Base-by-base conservation (phyloP, 2,888 invertebrate species). In the Lasiommata megera region DNA sequence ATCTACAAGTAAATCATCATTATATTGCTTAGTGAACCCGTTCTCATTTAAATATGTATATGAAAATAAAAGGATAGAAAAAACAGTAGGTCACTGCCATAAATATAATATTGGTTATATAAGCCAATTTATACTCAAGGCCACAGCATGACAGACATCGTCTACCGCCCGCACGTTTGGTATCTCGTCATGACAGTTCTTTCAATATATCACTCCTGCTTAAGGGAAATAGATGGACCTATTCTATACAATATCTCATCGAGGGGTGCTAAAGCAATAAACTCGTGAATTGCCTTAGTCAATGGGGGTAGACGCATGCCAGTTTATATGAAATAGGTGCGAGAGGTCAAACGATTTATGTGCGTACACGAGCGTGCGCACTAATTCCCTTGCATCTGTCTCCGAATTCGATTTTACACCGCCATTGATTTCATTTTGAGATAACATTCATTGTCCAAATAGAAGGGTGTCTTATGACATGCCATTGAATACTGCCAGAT, bases 281-380 rank as follows among this genome's bases (percentile, higher is more conserved):
- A 23, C 51, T 52, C 50, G 51, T 55, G 48, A 48, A 51, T 57
- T 44, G 53, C 38, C 46, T 54, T 46, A 16, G 51, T 59, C 40
- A 53, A 61, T 58, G 55, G 50, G 60, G 59, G 54, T 31, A 46
- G 50, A 29, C 31, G 71, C 71, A 67, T 62, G 64, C 65, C 12
- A 7, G 61, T 43, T 38, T 47, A 69, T 67, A 63, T 62, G 61
- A 67, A 73, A 72, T 76, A 73, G n/a, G n/a, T n/a, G n/a, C 67
- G 70, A 72, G 67, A 77, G 80, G 80, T 83, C 79, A 82, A 78
- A 79, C 77, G 80, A 84, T 84, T 84, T 81, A 84, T 79, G 78
- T 72, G 69, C 75, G 73, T 76, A 70, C 69, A 74, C 71, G 65
- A 58, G 58, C 59, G 60, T 63, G 63, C 56, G 51, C 31, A 36